These are phyloP conservation scores for Pluvianellus socialis DNA, from an alignment of 2,113 vertebrate species.

Conservation along the genomic window DNA sequence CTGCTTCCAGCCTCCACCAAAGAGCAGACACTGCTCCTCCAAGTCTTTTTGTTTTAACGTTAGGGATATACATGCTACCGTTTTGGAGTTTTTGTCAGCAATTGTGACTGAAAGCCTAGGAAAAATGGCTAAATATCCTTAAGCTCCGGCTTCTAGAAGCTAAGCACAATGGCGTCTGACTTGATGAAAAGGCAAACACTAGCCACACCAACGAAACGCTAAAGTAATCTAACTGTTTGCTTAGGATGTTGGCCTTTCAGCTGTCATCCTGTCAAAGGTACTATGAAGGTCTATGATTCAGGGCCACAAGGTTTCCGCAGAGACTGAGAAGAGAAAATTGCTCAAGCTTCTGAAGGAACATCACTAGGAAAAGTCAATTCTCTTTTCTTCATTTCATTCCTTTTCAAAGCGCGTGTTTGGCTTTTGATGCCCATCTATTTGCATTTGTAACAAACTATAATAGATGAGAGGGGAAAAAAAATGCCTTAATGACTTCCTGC, in stretches of 20 bases:
- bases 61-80: accelerated
- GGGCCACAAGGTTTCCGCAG: neutral
- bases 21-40: neutral
- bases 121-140: neutral
- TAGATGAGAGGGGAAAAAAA: neutral
- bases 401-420: neutral
- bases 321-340: neutral
- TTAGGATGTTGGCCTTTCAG: neutral
- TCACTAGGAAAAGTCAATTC: neutral
- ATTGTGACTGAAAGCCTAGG: neutral
- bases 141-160: neutral
- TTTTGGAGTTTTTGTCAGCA: neutral
- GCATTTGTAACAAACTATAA: neutral
- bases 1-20: neutral
- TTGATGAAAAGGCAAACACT: neutral
- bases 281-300: accelerated
- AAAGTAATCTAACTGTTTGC: neutral
- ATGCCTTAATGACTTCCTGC: neutral
- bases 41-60: neutral
- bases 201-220: neutral
- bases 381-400: neutral
- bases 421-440: neutral
- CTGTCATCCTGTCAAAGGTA: neutral
- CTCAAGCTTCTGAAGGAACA: neutral
- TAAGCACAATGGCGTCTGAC: neutral